Base-by-base conservation (phyloP, 2,797 vertebrate species). In the Betta splendens region DNA sequence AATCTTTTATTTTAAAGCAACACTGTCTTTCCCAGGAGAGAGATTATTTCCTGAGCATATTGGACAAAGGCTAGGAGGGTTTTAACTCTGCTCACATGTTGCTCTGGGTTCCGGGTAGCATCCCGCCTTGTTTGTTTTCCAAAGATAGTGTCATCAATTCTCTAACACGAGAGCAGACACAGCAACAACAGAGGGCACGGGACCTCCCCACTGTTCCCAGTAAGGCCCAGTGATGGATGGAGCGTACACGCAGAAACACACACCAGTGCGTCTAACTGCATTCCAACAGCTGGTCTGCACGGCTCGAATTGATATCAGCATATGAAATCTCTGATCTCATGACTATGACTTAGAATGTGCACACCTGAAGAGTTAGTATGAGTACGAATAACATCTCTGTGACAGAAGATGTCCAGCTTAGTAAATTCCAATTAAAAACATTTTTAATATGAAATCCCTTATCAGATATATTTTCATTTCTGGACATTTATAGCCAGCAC, bases 31-130 rank as follows among this genome's bases (percentile, higher is more conserved):
- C 75, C 75, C 82, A 56, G 38, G 70, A 67, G 81, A 77, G 48
- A 28, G 67, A 67, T 88, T 79, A 76, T 72, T 75, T 72, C 65
- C 73, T 18, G 33, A 67, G 54, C 46, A 65, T 72, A 52, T 65
- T 43, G 48, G 58, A 86, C 50, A 83, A 74, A 81, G 80, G n/a
- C n/a, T n/a, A n/a, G 78, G n/a, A 54, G 58, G 29, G 48, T 56
- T 73, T 64, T 46, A 71, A n/a, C 22, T 37, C 63, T 70, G 75
- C 86, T 87, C 81, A 57, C 75, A 81, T 88, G 87, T 81, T 72
- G 82, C 81, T 88, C 70, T 76, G 90, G 91, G 89, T 89, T 90
- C 89, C n/a, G n/a, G n/a, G n/a, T 79, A 88, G 86, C 84, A 86
- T 69, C 69, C 86, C 77, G 64, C 81, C 75, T 45, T 84, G 83